These are phyloP conservation scores for Eucidaris tribuloides DNA, from an alignment of 35 echinoderm and acorn worm genomes.

Conservation along the genomic window DNA sequence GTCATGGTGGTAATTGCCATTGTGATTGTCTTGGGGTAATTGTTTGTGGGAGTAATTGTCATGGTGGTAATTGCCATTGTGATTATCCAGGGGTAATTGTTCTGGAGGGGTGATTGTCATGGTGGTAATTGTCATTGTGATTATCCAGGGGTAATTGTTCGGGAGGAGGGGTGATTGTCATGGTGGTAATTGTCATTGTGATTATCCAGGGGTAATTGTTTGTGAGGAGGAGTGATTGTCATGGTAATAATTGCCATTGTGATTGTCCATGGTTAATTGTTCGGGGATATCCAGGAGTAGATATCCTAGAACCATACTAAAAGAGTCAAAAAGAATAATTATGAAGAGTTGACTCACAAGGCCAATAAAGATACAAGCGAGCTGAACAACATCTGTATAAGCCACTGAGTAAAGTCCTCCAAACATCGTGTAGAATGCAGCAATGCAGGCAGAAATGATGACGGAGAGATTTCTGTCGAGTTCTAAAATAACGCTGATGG, in stretches of 20 bases:
- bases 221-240: background rate
- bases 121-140: too few relatives aligned
- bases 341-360: constrained; percentile 20
- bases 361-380: constrained; percentile 42
- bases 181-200: background rate
- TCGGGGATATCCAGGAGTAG: background rate
- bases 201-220: background rate
- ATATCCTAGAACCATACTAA: background rate
- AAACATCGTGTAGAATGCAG: constrained; percentile 41
- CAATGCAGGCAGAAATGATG: constrained; percentile 58
- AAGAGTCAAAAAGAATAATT: too few relatives aligned
- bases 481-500: constrained; percentile 60
- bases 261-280: background rate
- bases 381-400: constrained; percentile 43
- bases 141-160: background rate
- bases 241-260: background rate
- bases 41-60: too few relatives aligned
- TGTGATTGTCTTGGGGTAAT: too few relatives aligned
- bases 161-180: background rate
- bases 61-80: too few relatives aligned
- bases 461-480: constrained; percentile 39
- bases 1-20: too few relatives aligned
- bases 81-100: too few relatives aligned
- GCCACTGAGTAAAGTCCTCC: constrained; percentile 51
- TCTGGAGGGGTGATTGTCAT: too few relatives aligned